phyloP scores from a whole-genome alignment of 2,888 invertebrate genomes.

The Tipula unca region DNA sequence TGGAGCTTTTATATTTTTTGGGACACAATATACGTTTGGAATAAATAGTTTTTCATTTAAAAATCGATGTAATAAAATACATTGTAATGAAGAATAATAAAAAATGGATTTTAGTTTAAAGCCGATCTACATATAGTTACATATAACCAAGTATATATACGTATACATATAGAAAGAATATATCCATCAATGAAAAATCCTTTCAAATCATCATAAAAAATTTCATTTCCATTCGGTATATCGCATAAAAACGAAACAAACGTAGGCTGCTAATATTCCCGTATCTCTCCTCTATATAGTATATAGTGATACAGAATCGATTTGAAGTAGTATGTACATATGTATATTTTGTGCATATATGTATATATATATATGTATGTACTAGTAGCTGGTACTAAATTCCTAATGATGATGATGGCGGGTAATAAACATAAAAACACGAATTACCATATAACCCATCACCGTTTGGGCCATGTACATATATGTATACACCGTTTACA shows the following conservation, averaged over 20 bases:
- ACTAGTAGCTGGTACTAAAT: not conserved
- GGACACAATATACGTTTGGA: not conserved
- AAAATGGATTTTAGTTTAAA: not conserved
- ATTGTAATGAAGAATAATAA: not conserved
- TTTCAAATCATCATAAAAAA: not conserved
- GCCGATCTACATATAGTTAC: not conserved
- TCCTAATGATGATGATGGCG: not conserved
- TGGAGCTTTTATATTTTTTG: not conserved
- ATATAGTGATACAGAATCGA: not conserved
- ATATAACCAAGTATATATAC: not conserved
- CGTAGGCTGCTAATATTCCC: not conserved
- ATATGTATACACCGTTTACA: too few relatives aligned
- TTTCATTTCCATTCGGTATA: not conserved
- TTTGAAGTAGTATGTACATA: not conserved
- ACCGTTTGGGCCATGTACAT: not conserved
- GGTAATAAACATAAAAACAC: not conserved
- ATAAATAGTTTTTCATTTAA: not conserved
- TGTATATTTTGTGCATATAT: not conserved
- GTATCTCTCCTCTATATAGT: not conserved
- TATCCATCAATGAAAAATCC: not conserved
- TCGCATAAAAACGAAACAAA: not conserved
- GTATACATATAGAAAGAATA: not conserved
- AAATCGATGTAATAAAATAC: not conserved
- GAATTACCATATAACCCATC: not conserved
- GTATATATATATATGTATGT: not conserved